These are phyloP conservation scores for Syndactyla subalaris DNA, from an alignment of 2,797 vertebrate genomes.

Conservation along the genomic window DNA sequence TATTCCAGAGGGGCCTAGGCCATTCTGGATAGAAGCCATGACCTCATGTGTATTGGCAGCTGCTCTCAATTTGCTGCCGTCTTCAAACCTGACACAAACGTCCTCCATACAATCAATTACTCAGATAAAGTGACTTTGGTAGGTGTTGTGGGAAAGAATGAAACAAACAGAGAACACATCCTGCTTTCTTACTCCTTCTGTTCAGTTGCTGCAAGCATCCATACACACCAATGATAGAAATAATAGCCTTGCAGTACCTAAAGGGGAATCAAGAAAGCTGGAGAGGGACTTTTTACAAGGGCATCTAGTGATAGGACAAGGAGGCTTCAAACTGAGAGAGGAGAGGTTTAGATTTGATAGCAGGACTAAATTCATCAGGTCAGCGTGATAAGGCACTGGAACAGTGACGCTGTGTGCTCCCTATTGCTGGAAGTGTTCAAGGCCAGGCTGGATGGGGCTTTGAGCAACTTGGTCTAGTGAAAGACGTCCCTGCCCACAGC, in stretches of 20 bases:
- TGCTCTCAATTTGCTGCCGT: neutral
- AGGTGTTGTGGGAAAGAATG: neutral
- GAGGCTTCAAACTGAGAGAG: neutral
- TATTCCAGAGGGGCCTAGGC: neutral
- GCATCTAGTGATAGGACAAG: neutral
- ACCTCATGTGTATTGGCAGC: neutral
- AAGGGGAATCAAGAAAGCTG: neutral
- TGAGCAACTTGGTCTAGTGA: neutral
- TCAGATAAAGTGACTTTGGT: neutral
- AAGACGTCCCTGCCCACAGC: neutral
- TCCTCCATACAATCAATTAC: neutral
- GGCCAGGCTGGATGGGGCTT: neutral
- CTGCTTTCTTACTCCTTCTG: neutral
- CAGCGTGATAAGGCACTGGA: neutral
- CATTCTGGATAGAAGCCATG: neutral
- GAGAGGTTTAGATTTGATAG: neutral
- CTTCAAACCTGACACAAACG: neutral
- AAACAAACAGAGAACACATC: neutral
- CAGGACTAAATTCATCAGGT: neutral
- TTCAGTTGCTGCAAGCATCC: neutral
- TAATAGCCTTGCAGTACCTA: neutral
- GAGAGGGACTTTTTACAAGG: neutral
- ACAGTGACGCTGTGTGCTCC: rapidly evolving
- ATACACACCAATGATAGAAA: neutral
- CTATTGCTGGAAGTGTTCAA: neutral